Percentiles rank a stretch among this genome's conserved stretches.
Evolutionary conservation across 2,113 vertebrate genomes (phyloP).

Genomic region (Aptenodytes patagonicus): DNA sequence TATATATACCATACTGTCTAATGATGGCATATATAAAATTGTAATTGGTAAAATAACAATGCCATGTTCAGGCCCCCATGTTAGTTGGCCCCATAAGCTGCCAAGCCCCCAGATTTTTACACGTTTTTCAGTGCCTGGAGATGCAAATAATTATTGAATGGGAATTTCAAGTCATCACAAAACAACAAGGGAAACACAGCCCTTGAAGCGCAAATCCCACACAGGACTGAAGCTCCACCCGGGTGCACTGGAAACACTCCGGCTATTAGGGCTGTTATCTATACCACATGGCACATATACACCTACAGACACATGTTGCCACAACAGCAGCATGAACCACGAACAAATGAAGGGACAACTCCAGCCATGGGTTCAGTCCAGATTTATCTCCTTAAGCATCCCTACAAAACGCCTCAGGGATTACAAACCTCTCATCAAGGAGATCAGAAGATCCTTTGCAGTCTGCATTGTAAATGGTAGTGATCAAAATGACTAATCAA

Average conservation of each 20-base stretch:
- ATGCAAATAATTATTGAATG: background rate
- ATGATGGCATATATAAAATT: no score
- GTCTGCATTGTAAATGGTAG: background rate
- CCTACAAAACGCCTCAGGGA: background rate
- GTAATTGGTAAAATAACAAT: no score
- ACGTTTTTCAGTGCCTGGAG: background rate
- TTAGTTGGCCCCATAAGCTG: background rate
- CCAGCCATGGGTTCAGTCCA: background rate
- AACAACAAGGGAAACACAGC: background rate
- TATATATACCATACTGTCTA: background rate
- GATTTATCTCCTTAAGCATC: background rate
- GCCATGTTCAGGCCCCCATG: background rate
- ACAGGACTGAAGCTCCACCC: rapidly evolving
- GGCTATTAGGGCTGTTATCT: no score
- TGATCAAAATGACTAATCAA: background rate
- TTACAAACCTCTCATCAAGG: background rate
- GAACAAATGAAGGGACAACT: background rate
- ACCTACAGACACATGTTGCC: no score
- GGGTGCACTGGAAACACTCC: background rate
- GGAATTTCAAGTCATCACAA: background rate
- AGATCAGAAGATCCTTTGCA: background rate
- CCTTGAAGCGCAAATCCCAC: background rate
- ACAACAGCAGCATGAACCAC: background rate
- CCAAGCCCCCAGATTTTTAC: background rate
- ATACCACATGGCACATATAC: rapidly evolving